phyloP scores from a whole-genome alignment of 2,113 vertebrate species.

The Polypterus bichir region DNA sequence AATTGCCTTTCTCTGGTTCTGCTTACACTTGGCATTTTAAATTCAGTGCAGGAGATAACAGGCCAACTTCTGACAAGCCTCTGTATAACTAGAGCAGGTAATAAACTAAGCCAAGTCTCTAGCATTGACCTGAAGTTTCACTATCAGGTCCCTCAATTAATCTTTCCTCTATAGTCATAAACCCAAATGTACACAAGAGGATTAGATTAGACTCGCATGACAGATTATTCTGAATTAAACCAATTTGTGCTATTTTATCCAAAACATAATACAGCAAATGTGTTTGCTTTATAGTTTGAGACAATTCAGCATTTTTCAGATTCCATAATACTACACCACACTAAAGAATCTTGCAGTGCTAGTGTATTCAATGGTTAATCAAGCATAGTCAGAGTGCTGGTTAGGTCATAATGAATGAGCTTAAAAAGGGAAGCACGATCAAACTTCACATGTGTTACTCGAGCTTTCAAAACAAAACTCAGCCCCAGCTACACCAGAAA shows the following conservation, averaged over 20 bases:
- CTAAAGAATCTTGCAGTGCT: too few species aligned
- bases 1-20: neutral
- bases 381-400: too few species aligned
- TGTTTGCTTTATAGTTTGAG: too few species aligned
- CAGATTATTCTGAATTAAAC: neutral
- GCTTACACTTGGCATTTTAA: constrained; percentile 1
- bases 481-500: too few species aligned
- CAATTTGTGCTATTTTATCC: neutral
- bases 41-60: constrained; percentile 2
- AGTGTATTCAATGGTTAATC: too few species aligned
- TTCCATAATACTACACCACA: too few species aligned
- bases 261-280: too few species aligned
- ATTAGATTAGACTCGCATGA: constrained; percentile 2
- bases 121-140: neutral
- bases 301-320: too few species aligned
- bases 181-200: constrained; percentile 3
- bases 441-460: too few species aligned
- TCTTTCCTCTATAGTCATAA: constrained; percentile 1
- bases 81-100: neutral
- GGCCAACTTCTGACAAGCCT: neutral
- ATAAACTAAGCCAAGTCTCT: neutral
- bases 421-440: too few species aligned
- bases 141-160: neutral
- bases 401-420: too few species aligned
- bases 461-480: too few species aligned